Percentiles rank a stretch among this genome's conserved stretches.
Conservation (phyloP, 1,140 invertebrate species). For the Brachionus rotundiformis region DNA sequence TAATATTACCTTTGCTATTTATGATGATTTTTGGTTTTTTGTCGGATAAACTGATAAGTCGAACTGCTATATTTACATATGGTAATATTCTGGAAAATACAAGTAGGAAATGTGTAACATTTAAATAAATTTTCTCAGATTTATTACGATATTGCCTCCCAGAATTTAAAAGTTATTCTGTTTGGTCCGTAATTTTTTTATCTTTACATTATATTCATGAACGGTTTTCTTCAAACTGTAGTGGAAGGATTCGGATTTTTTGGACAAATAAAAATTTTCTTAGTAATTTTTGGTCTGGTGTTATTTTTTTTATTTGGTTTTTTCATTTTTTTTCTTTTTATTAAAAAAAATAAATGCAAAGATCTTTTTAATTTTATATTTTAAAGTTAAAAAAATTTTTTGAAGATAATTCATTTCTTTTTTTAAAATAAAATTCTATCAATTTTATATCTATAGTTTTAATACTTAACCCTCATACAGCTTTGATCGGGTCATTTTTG, state of each 20-base stretch:
- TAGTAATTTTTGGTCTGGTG: neutral
- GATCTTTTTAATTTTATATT: neutral
- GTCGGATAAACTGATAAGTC: neutral
- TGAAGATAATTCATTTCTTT: neutral
- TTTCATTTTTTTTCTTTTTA: slow-evolving; percentile 1
- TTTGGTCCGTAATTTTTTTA: slow-evolving; percentile 16
- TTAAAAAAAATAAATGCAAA: neutral
- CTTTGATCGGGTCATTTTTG: too few species aligned
- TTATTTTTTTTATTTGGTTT: slow-evolving; percentile 7
- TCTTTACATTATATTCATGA: too few species aligned
- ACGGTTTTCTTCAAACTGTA: slow-evolving; percentile 9
- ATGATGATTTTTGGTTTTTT: neutral
- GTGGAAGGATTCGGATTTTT: slow-evolving; percentile 26
- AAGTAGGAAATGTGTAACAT: neutral
- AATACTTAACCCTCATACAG: neutral
- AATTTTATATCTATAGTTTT: neutral
- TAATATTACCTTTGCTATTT: neutral
- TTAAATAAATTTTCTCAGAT: neutral
- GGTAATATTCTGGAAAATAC: neutral
- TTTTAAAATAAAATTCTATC: neutral
- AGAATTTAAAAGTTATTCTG: slow-evolving; percentile 15
- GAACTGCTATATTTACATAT: neutral
- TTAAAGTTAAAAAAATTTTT: neutral
- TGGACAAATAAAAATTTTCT: slow-evolving; percentile 25
- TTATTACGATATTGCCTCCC: neutral